Evolutionary conservation across 2,113 vertebrate genomes (phyloP), one percentile per base, ranked within the genome.

Genomic region (Micronisus gabar): DNA sequence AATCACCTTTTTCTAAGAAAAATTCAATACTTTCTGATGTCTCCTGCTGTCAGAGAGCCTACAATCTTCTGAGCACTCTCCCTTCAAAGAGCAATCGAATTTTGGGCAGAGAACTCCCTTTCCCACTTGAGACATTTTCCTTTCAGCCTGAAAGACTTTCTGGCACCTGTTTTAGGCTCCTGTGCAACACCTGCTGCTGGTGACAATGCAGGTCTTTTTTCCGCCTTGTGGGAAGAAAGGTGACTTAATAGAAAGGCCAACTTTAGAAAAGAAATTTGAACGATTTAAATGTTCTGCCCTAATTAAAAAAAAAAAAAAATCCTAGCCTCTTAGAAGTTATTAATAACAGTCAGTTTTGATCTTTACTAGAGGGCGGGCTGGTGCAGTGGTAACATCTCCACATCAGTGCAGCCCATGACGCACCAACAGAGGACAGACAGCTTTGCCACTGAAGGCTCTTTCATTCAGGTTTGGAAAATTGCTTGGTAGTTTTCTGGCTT

Each of bases 21-120:
- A 94, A 93, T n/a, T 73, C 94, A 94, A 81, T 94, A 90, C 70
- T 93, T 97, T 66, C 56, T 94, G 81, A 73, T 93, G 73, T 43
- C 47, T 96, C 94, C 82, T 85, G 84, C 96, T 97, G 92, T 94
- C 92, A 91, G 62, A 96, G 20, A 75, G 88, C 86, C 72, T 86
- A 62, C 63, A 93, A 50, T 88, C 74, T 91, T 97, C 84, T 93
- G 72, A 95, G 86, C 53, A 55, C 86, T 95, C 67, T 88, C 62
- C 67, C 88, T 97, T 95, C 91, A 97, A 96, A 97, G 83, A 95
- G 68, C 84, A 89, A 88, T 88, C 10, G 50, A 75, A 86, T 93
- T 96, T 91, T 90, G 79, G 83, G 72, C 67, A 93, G 65, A 72
- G 61, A 90, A 58, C 65, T 93, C 81, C 72, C 32, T 84, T 95